phyloP scores from a whole-genome alignment of 1,140 invertebrate species.

The Anagrus nilaparvatae region DNA sequence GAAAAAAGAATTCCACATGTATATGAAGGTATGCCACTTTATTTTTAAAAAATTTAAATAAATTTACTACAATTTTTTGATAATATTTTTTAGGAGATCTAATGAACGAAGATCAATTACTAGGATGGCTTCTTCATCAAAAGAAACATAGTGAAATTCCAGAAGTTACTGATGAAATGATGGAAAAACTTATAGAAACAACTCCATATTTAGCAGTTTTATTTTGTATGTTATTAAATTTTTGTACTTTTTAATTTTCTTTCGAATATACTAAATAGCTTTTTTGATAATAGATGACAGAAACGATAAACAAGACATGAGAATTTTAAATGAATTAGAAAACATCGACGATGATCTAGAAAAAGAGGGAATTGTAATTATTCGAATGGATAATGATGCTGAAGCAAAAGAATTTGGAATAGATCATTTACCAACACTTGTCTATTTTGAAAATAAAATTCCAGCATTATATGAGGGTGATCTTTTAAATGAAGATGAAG shows the following conservation, averaged over 20 bases:
- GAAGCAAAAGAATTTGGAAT: constrained; percentile 87
- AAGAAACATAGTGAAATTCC: constrained; percentile 85
- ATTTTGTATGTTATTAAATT: constrained; percentile 58
- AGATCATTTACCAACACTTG: constrained; percentile 74
- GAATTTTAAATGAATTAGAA: constrained; percentile 79
- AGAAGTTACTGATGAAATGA: constrained; percentile 88
- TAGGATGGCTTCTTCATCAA: constrained; percentile 82
- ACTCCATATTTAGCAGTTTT: constrained; percentile 72
- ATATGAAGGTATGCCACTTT: constrained; percentile 58
- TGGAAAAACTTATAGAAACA: constrained; percentile 78
- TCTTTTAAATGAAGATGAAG: constrained; percentile 83
- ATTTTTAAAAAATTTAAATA: constrained; percentile 3
- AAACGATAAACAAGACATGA: constrained; percentile 78
- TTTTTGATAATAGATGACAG: constrained; percentile 64
- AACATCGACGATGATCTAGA: constrained; percentile 89
- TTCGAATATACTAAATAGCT: no score
- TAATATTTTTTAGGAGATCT: constrained; percentile 56
- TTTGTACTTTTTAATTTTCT: no score
- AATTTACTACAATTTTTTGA: neutral
- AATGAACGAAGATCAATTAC: constrained; percentile 80
- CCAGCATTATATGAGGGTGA: constrained; percentile 87
- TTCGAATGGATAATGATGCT: constrained; percentile 76
- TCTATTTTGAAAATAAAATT: constrained; percentile 89
- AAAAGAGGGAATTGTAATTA: constrained; percentile 80
- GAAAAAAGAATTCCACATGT: constrained; percentile 79